These are phyloP conservation scores for Sterna hirundo DNA, from an alignment of 2,113 vertebrate species.

Conservation along the genomic window DNA sequence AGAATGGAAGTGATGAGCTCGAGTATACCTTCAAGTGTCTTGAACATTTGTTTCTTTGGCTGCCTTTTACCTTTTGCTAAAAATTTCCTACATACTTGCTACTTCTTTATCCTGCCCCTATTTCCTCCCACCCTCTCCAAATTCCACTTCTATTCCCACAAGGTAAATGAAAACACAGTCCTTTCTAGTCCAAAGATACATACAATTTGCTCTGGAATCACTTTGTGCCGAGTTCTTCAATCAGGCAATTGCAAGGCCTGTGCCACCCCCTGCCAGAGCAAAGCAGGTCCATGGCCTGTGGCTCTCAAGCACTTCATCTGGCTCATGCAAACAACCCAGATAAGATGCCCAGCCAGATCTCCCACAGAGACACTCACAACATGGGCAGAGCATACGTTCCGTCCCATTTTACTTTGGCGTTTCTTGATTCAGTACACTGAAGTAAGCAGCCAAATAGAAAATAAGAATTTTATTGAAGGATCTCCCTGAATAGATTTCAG, in stretches of 20 bases:
- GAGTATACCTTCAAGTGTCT: not conserved
- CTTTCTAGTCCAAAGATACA: not conserved
- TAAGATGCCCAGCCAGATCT: not conserved
- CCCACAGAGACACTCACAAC: not conserved
- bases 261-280: not conserved
- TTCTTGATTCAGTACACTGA: not conserved
- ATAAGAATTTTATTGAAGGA: not conserved
- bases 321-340: not conserved
- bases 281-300: not conserved
- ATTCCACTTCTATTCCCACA: not conserved
- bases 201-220: not conserved
- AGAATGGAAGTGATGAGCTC: not conserved
- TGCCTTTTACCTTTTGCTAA: not conserved
- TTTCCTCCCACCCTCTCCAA: not conserved
- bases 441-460: not conserved
- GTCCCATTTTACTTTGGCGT: not conserved
- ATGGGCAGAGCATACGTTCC: fast-evolving
- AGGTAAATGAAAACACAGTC: not conserved
- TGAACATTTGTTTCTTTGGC: not conserved
- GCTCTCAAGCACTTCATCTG: not conserved
- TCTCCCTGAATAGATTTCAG: not conserved
- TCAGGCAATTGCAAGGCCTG: not conserved
- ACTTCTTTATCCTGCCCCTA: not conserved
- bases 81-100: not conserved
- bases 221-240: fast-evolving